These are phyloP conservation scores for Melanchra persicariae DNA, from an alignment of 2,888 invertebrate species.

Conservation along the genomic window DNA sequence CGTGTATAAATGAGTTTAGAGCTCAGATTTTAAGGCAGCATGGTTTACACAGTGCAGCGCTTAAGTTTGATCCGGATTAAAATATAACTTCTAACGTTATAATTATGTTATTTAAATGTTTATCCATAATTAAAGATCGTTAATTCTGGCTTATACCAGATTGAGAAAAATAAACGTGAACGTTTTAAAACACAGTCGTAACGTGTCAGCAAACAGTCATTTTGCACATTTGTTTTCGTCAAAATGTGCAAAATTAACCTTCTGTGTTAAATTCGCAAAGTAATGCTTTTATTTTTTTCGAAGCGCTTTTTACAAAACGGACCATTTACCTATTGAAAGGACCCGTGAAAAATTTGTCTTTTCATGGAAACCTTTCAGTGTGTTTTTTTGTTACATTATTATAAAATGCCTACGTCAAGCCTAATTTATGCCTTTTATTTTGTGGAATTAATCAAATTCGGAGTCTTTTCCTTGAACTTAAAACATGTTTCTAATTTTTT, in stretches of 20 bases:
- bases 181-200: too few species aligned
- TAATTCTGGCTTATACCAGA: too few species aligned
- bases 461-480: background rate
- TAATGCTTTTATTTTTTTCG: slow-evolving; percentile 63
- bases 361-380: slow-evolving; percentile 56
- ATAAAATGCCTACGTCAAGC: slow-evolving; percentile 48
- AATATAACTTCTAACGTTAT: too few species aligned
- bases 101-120: too few species aligned
- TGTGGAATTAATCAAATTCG: slow-evolving; percentile 24
- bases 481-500: background rate
- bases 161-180: too few species aligned
- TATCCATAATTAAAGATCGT: too few species aligned
- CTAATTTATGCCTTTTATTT: slow-evolving; percentile 33
- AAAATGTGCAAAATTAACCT: background rate
- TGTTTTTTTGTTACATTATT: slow-evolving; percentile 55
- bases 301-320: slow-evolving; percentile 55
- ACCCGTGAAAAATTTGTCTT: slow-evolving; percentile 64
- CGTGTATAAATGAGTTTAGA: too few species aligned
- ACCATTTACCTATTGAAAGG: slow-evolving; percentile 62
- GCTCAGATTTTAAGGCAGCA: too few species aligned
- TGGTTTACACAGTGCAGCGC: too few species aligned
- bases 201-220: background rate
- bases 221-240: too few species aligned
- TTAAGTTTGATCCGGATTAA: too few species aligned
- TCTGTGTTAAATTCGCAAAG: slow-evolving; percentile 4